Evolutionary conservation across 2,113 vertebrate genomes (phyloP), one percentile per base, ranked within the genome.

Genomic region (Pelusios castaneus): DNA sequence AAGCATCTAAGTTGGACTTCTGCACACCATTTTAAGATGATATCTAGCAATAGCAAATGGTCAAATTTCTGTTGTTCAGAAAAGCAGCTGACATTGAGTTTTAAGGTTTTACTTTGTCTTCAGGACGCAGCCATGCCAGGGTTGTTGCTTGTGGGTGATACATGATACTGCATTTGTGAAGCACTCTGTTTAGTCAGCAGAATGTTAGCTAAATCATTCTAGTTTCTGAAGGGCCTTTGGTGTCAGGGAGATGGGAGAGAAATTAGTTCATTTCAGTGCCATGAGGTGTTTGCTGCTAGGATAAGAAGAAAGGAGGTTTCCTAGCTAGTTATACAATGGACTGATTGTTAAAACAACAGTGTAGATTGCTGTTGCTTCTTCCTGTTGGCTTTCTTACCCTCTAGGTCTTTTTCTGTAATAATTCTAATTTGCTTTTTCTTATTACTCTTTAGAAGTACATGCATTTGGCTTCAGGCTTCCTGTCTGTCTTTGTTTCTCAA

Each of bases 161-260:
- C 88, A 25, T 3, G 90, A 96, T 85, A 17, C 75, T 5, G 4
- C 73, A 11, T 91, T 63, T 85, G 92, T 10, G 80, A 82, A 21
- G 83, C 92, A 29, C 73, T 95, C 86, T 93, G 94, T 94, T 89
- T 83, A 90, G 95, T 98, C 97, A 97, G 97, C 97, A 97, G 73
- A 87, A 76, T 45, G 51, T 85, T 87, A 91, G 93, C 94, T 94
- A 88, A 91, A n/a, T 87, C 54, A 70, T 19, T 81, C 82, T 88
- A 29, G 87, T 93, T 77, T 94, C 88, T 77, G 34, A 63, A 85
- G 77, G 82, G 38, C 77, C 79, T 78, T 86, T 31, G 70, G 31
- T 80, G 70, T 27, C 3, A 4, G 21, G 76, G 45, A 63, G 88
- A 16, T 82, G 12, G 77, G 85, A 91, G 84, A 84, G 78, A 88